Percentiles rank a stretch among this genome's conserved stretches.
Conservation (phyloP, 1,140 invertebrate genomes). For the Ceratina japonica region DNA sequence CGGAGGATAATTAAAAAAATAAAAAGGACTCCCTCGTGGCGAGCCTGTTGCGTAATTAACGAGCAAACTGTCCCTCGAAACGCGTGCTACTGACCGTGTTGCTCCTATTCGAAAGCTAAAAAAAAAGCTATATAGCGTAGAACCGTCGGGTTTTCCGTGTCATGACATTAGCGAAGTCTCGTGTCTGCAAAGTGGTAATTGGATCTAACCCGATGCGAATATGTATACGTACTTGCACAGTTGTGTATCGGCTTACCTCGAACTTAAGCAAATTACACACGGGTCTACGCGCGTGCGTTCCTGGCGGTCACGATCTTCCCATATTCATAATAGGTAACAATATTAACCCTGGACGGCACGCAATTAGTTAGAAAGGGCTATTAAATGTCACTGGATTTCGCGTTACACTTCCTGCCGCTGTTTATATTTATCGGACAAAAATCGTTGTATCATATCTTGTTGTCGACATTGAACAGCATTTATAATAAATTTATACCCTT, state of each 20-base stretch:
- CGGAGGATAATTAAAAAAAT: not conserved
- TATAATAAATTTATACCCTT: no score
- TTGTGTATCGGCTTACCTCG: slow-evolving; percentile 27
- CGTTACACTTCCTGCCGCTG: no score
- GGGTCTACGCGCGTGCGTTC: slow-evolving; percentile 10
- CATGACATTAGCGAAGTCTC: slow-evolving; percentile 34
- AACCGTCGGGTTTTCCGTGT: slow-evolving; percentile 17
- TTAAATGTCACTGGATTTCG: no score
- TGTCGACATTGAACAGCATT: no score
- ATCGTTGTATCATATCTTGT: no score
- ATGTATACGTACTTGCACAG: not conserved
- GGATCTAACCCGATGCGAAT: slow-evolving; percentile 36
- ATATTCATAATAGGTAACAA: not conserved
- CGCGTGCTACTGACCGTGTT: slow-evolving; percentile 36
- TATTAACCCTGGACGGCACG: no score
- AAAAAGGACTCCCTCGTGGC: not conserved
- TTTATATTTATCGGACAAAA: no score
- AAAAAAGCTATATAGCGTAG: not conserved
- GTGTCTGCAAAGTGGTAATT: slow-evolving; percentile 39
- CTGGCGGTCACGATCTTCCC: slow-evolving; percentile 25
- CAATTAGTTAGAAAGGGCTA: no score
- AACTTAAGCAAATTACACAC: slow-evolving; percentile 45
- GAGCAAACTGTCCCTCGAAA: slow-evolving; percentile 8
- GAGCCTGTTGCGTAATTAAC: slow-evolving; percentile 33
- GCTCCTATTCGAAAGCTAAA: slow-evolving; percentile 28